These are phyloP conservation scores for Drosophila littoralis DNA, from an alignment of 1,140 invertebrate species.

Conservation along the genomic window DNA sequence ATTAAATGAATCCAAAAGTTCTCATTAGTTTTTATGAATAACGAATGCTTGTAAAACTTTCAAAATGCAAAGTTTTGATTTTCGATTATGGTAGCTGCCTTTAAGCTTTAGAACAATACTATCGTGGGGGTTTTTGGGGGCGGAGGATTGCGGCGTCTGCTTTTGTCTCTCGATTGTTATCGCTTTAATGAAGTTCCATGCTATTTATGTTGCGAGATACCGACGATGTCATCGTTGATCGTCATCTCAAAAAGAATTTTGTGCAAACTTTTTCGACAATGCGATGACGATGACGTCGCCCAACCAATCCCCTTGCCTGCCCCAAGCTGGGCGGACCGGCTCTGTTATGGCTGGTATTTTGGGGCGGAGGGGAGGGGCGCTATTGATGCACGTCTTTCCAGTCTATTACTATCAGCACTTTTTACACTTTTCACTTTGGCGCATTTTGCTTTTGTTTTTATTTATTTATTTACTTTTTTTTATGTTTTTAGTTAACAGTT, in stretches of 20 bases:
- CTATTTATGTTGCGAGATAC: conserved; percentile 61
- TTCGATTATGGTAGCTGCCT: neutral
- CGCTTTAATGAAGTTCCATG: conserved; percentile 66
- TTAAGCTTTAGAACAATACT: neutral
- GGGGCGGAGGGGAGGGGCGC: neutral
- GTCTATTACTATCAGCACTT: conserved; percentile 80
- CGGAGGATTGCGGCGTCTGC: no score
- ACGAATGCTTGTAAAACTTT: neutral
- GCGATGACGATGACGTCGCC: conserved; percentile 37
- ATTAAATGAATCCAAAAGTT: neutral
- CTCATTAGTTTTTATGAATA: neutral
- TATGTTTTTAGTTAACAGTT: conserved; percentile 72
- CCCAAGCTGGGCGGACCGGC: conserved; percentile 6
- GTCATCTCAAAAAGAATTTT: conserved; percentile 56
- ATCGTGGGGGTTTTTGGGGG: conserved; percentile 20
- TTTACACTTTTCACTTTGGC: conserved; percentile 68
- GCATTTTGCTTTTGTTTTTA: conserved; percentile 48
- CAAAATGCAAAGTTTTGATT: neutral
- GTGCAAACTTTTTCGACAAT: conserved; percentile 70
- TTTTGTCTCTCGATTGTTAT: conserved; percentile 62
- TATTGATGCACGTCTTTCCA: conserved; percentile 77
- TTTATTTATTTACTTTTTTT: conserved; percentile 4
- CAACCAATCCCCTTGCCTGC: neutral
- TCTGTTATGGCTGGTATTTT: conserved; percentile 13
- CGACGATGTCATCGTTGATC: conserved; percentile 27